phyloP scores from a whole-genome alignment of 2,113 vertebrate species.

The Gnathonemus echidnorhynchus region DNA sequence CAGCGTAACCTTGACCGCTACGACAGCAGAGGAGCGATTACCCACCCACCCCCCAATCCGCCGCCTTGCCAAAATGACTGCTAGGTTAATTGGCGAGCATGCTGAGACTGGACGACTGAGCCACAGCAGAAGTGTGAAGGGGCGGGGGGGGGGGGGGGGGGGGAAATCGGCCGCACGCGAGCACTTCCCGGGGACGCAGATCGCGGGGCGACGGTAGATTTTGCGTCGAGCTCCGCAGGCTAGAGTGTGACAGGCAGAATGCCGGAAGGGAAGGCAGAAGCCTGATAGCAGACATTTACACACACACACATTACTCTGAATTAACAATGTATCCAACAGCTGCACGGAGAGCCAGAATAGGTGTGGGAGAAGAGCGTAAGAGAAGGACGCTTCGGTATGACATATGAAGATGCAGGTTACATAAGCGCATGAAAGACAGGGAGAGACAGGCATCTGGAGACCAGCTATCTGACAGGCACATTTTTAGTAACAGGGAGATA shows the following conservation, averaged over 20 bases:
- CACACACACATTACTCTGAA: constrained; percentile 18
- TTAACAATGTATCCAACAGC: constrained; percentile 33
- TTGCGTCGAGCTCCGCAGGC: background rate
- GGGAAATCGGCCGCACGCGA: background rate
- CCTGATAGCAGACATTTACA: constrained; percentile 25
- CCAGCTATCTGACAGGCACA: background rate
- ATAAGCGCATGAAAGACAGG: constrained; percentile 11
- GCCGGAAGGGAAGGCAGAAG: background rate
- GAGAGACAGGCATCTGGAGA: background rate
- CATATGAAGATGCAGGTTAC: constrained; percentile 7
- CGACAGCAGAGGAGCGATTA: constrained; percentile 18
- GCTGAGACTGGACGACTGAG: no score
- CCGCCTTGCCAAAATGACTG: background rate
- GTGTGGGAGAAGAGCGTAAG: constrained; percentile 13
- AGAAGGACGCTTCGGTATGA: background rate
- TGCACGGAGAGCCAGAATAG: constrained; percentile 24
- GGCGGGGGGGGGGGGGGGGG: background rate
- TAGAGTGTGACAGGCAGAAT: background rate
- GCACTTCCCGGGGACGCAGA: background rate
- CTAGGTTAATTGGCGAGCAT: background rate
- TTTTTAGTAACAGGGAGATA: constrained; percentile 6
- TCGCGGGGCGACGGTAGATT: background rate
- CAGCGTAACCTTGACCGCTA: constrained; percentile 36
- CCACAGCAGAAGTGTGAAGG: no score
- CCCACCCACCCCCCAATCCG: background rate